These are phyloP conservation scores for Lycophotia porphyrea DNA, from an alignment of 2,888 invertebrate species.

Conservation along the genomic window DNA sequence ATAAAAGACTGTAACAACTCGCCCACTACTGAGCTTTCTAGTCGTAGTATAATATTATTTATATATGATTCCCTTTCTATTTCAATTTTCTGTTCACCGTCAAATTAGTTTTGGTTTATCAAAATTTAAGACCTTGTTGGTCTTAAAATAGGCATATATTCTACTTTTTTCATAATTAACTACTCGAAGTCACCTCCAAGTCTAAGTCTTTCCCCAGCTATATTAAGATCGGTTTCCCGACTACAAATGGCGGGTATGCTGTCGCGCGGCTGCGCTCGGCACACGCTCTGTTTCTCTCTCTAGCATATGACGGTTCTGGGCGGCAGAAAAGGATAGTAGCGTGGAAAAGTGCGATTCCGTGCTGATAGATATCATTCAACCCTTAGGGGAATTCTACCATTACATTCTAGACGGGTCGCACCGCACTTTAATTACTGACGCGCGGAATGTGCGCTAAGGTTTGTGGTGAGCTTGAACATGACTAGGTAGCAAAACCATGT, in stretches of 20 bases:
- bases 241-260: background rate
- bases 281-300: background rate
- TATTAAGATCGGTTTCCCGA: background rate
- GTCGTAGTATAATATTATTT: slow-evolving; percentile 24
- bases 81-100: background rate
- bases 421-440: background rate
- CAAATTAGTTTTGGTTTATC: no score
- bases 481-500: background rate
- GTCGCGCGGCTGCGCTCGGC: background rate
- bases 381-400: background rate
- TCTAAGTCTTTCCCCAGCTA: background rate
- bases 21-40: slow-evolving; percentile 11
- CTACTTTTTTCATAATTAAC: background rate
- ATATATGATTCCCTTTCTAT: background rate
- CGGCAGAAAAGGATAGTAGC: background rate
- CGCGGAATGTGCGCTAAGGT: background rate
- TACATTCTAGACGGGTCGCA: no score
- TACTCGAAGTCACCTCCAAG: background rate
- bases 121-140: no score
- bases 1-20: background rate
- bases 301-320: background rate
- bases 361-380: background rate
- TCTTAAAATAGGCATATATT: background rate
- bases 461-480: background rate
- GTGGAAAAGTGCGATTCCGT: background rate